A percentile compares a stretch with the other conserved stretches of the same genome.
Conservation (phyloP, 1,140 invertebrate species). For the Micrasema minimum region DNA sequence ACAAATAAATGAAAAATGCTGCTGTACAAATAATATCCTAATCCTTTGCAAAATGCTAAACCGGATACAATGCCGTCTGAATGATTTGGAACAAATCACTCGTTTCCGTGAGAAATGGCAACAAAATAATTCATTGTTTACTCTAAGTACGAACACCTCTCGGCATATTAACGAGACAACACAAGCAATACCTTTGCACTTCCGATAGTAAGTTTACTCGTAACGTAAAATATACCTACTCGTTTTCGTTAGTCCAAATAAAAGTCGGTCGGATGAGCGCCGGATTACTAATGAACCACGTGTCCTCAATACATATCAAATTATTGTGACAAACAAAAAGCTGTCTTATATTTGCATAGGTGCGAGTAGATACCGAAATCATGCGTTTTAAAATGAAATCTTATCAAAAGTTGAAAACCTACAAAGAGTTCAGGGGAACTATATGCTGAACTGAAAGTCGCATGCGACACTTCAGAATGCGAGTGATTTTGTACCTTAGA, state of each 20-base stretch:
- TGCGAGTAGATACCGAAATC: no score
- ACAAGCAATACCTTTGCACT: background rate
- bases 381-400: no score
- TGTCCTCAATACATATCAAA: constrained; percentile 14
- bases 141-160: background rate
- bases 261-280: constrained; percentile 10
- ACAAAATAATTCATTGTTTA: background rate
- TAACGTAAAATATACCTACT: background rate
- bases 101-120: background rate
- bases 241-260: constrained; percentile 5
- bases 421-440: no score
- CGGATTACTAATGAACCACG: constrained; percentile 6
- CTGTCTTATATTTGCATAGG: no score
- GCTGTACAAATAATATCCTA: no score
- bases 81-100: constrained; percentile 19
- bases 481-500: no score
- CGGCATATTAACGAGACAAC: background rate
- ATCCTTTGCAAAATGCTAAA: background rate
- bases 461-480: no score
- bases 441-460: no score
- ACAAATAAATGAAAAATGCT: no score
- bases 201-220: background rate
- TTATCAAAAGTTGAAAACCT: no score
- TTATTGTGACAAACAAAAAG: background rate
- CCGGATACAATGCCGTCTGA: background rate